A percentile compares a stretch with the other conserved stretches of the same genome.
These are phyloP conservation scores for Periophthalmus modestus DNA, from an alignment of 2,113 vertebrate genomes.

Conservation along the genomic window DNA sequence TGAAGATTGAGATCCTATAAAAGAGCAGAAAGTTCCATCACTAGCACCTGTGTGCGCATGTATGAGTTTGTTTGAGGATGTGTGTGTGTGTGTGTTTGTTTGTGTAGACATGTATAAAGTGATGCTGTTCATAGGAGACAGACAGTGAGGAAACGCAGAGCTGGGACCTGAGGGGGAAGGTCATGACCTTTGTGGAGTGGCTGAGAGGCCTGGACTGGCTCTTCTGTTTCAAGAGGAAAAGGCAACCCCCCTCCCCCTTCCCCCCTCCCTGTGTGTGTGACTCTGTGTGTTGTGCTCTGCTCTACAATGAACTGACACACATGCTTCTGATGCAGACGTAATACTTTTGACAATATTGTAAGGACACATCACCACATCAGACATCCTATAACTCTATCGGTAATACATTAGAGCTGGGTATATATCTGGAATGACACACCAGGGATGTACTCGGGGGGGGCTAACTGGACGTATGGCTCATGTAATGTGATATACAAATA, in stretches of 20 bases:
- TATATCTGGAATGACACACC: too few species aligned
- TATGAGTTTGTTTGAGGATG: neutral
- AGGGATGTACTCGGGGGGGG: too few species aligned
- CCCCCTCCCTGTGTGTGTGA: slow-evolving; percentile 28
- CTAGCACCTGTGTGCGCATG: neutral
- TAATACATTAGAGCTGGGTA: too few species aligned
- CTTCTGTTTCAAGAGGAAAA: slow-evolving; percentile 77
- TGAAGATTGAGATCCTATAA: too few species aligned
- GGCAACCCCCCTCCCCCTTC: slow-evolving; percentile 81
- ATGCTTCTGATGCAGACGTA: too few species aligned
- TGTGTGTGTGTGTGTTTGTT: neutral
- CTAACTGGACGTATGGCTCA: too few species aligned
- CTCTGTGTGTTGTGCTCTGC: slow-evolving; percentile 58
- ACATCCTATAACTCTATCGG: too few species aligned
- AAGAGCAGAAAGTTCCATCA: too few species aligned
- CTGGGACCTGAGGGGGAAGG: slow-evolving; percentile 73
- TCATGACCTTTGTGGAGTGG: slow-evolving; percentile 81
- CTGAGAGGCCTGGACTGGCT: slow-evolving; percentile 72
- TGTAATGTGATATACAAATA: too few species aligned
- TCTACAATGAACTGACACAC: neutral
- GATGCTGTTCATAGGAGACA: slow-evolving; percentile 58
- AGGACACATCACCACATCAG: too few species aligned
- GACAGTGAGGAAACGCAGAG: slow-evolving; percentile 74
- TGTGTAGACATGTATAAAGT: slow-evolving; percentile 3
- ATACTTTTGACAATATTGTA: too few species aligned